A percentile compares a stretch with the other conserved stretches of the same genome.
Conservation (phyloP, 2,888 invertebrate species). For the Hyposoter dolosus region DNA sequence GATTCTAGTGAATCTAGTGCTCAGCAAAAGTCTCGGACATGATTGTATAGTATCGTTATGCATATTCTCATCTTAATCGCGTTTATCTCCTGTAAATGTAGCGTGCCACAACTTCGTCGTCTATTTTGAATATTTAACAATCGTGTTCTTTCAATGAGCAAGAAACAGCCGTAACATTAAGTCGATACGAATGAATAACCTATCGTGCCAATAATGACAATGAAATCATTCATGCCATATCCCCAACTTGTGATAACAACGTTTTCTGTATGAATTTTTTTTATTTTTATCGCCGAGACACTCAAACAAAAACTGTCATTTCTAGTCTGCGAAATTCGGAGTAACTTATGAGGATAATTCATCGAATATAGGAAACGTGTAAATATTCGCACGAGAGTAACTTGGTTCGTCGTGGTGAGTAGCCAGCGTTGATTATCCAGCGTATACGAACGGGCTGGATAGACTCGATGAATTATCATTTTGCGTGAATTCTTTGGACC, state of each 20-base stretch:
- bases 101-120: conserved; percentile 30
- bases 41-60: neutral
- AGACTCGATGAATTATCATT: too few species aligned
- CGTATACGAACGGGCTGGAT: too few species aligned
- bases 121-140: conserved; percentile 51
- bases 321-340: neutral
- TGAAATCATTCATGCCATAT: neutral
- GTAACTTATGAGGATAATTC: neutral
- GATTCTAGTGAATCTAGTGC: neutral
- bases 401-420: too few species aligned
- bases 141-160: neutral
- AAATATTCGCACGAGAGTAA: too few species aligned
- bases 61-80: conserved; percentile 41
- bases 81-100: conserved; percentile 12
- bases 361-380: neutral
- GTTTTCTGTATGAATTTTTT: neutral
- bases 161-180: conserved; percentile 1
- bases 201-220: neutral
- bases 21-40: neutral
- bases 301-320: neutral
- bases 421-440: too few species aligned
- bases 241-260: neutral
- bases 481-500: neutral
- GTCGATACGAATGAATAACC: neutral
- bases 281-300: neutral